Conservation (phyloP, 2,888 invertebrate species). For the Abrostola tripartita region DNA sequence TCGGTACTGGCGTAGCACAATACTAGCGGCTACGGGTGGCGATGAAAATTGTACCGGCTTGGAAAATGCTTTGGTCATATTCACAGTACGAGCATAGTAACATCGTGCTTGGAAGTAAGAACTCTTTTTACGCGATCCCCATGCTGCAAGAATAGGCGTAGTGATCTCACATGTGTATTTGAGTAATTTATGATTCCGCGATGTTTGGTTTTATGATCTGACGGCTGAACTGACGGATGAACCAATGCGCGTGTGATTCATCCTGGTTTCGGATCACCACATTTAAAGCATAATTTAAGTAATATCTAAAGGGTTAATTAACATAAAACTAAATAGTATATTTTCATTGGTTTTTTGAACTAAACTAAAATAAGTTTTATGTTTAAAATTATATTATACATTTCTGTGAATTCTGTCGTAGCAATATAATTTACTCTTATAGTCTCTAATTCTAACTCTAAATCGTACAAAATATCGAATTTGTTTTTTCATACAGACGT, state of each 20-base stretch:
- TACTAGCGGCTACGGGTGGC: conserved; percentile 35
- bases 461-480: too few species aligned
- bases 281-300: neutral
- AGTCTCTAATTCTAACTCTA: too few species aligned
- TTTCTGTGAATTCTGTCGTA: too few species aligned
- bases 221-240: conserved; percentile 6
- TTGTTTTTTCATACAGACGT: neutral
- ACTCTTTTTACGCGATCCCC: conserved; percentile 24
- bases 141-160: conserved; percentile 16
- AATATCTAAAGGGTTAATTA: too few species aligned
- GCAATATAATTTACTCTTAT: too few species aligned
- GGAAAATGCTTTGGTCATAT: conserved; percentile 79
- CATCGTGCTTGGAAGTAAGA: conserved; percentile 1
- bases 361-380: too few species aligned
- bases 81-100: conserved; percentile 38
- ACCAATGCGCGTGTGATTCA: conserved; percentile 27
- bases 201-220: conserved; percentile 15
- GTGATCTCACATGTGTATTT: conserved; percentile 7
- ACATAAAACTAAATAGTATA: too few species aligned
- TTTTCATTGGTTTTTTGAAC: too few species aligned
- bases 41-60: conserved; percentile 69
- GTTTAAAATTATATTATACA: too few species aligned
- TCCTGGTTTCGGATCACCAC: conserved; percentile 10
- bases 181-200: conserved; percentile 26
- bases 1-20: conserved; percentile 63